These are phyloP conservation scores for Candidula unifasciata DNA, from an alignment of 2,888 invertebrate species.

Conservation along the genomic window DNA sequence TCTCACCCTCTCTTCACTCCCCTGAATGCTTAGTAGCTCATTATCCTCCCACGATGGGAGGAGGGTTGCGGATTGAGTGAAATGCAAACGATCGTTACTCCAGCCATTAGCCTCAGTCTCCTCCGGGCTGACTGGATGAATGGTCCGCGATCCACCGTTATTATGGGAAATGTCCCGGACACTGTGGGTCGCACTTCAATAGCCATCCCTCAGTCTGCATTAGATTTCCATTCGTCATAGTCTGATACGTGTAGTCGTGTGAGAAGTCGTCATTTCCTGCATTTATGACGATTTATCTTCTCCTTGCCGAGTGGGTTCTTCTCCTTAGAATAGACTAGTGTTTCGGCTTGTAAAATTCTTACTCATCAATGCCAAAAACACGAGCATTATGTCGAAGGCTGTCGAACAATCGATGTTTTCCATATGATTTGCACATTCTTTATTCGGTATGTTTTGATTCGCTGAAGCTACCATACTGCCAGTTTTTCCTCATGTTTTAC, in stretches of 20 bases:
- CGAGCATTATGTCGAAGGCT: neutral
- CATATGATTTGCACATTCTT: neutral
- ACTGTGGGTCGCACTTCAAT: neutral
- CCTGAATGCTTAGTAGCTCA: conserved; percentile 27
- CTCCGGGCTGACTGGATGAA: neutral
- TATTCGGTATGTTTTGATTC: neutral
- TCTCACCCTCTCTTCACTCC: neutral
- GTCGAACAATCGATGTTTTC: neutral
- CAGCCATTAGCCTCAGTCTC: neutral
- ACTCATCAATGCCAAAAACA: conserved; percentile 14
- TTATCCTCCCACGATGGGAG: neutral
- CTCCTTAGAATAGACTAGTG: too few relatives aligned
- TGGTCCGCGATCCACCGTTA: conserved; percentile 12
- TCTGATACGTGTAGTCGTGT: neutral
- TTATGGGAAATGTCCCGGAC: conserved; percentile 9
- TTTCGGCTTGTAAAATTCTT: conserved; percentile 2
- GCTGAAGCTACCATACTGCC: neutral
- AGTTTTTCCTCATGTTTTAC: too few relatives aligned
- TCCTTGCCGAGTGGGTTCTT: neutral
- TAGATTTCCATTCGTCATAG: conserved; percentile 28
- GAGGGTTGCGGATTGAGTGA: conserved; percentile 4
- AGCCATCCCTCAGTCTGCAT: conserved; percentile 20
- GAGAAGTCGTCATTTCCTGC: conserved; percentile 20
- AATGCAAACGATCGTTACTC: conserved; percentile 27
- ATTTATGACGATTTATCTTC: neutral